Conservation (phyloP, 2,888 invertebrate species). For the Dendrolimus houi region DNA sequence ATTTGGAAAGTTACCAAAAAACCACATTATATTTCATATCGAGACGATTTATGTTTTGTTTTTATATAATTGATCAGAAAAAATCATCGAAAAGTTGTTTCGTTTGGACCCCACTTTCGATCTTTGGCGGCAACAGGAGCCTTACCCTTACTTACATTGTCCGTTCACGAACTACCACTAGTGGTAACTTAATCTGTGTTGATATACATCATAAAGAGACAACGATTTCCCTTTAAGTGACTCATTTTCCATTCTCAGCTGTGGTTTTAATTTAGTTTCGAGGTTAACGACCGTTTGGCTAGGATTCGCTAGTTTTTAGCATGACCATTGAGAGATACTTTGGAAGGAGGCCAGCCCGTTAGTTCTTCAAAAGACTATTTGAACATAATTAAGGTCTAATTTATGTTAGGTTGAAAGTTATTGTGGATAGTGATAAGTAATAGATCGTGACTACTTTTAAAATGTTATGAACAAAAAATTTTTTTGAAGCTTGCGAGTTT, state of each 20-base stretch:
- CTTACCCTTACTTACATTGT: too few species aligned
- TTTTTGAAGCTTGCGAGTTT: too few species aligned
- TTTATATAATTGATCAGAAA: too few species aligned
- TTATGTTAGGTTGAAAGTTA: conserved; percentile 3
- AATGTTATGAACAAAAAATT: too few species aligned
- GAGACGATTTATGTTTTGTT: too few species aligned
- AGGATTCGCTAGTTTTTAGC: conserved; percentile 27
- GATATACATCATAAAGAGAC: not conserved
- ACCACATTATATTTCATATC: too few species aligned
- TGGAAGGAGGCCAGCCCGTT: conserved; percentile 28
- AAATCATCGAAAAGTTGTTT: too few species aligned
- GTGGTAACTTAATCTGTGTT: too few species aligned
- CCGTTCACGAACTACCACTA: too few species aligned
- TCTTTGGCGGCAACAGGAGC: too few species aligned
- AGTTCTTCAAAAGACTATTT: conserved; percentile 16
- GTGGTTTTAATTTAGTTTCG: conserved; percentile 10
- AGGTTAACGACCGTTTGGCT: conserved; percentile 26
- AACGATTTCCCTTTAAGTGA: not conserved
- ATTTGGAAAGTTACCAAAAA: too few species aligned
- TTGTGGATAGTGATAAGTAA: not conserved
- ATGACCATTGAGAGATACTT: conserved; percentile 10
- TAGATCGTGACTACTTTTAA: not conserved
- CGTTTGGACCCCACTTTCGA: too few species aligned
- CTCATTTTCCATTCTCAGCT: not conserved
- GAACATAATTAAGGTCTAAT: conserved; percentile 15